Percentiles rank a stretch among this genome's conserved stretches.
Evolutionary conservation across 2,113 vertebrate species (phyloP).

Genomic region (Picathartes gymnocephalus): DNA sequence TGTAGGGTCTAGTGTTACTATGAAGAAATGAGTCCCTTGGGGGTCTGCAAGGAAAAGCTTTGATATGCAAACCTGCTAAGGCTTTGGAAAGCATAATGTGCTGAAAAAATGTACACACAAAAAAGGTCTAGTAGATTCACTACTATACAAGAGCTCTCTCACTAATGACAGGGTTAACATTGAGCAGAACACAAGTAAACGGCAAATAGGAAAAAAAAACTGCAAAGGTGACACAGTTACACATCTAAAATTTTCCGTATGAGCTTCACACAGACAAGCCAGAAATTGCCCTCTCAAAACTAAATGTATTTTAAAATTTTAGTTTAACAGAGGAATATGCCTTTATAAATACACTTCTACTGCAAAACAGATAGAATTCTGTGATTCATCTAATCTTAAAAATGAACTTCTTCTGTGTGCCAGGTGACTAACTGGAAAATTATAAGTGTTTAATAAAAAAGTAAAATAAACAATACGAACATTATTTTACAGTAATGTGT

Average conservation of each 20-base stretch:
- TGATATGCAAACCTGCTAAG: constrained; percentile 54
- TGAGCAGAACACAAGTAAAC: neutral
- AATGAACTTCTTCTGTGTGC: neutral
- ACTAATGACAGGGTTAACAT: constrained; percentile 1
- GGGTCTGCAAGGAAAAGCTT: constrained; percentile 46
- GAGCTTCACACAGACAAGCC: neutral
- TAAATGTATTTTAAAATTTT: neutral
- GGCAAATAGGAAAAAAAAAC: neutral
- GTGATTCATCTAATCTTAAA: neutral
- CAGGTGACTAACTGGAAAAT: neutral
- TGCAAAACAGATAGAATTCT: neutral
- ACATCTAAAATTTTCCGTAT: neutral
- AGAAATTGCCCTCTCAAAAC: neutral
- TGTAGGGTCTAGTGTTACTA: constrained; percentile 39
- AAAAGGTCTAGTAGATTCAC: neutral
- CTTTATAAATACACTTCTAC: neutral
- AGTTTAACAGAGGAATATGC: neutral
- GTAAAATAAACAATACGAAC: neutral
- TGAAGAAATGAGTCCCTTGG: constrained; percentile 61
- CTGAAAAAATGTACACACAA: neutral
- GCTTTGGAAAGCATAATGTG: constrained; percentile 39
- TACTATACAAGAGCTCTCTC: neutral
- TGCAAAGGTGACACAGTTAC: neutral
- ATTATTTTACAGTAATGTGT: neutral
- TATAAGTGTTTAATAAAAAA: neutral